Base-by-base conservation (phyloP, 2,113 vertebrate genomes). In the Chaetodon trifascialis region DNA sequence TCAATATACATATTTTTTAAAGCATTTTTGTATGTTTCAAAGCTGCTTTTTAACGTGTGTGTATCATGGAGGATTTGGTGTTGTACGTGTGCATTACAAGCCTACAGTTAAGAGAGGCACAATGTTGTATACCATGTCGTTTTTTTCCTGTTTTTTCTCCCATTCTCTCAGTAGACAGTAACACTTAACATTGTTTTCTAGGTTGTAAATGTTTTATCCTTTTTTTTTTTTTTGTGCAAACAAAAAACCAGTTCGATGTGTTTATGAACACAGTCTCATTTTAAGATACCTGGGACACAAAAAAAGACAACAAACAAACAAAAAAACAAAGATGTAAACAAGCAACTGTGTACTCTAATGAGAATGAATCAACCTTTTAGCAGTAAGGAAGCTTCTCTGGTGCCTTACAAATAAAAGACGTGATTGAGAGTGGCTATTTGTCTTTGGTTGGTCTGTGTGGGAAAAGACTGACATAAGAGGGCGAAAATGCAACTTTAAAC, bases 331-430 rank as follows among this genome's bases (percentile, higher is more conserved):
- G 30, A 79, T 89, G 92, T 90, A 94, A 93, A 90, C 89, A 90
- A 93, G 82, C 87, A 90, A 86, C 87, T 86, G 85, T 92, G 89
- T 93, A 94, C 80, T 94, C 90, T 86, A 86, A 91, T 90, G 88
- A 92, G 91, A 93, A 95, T 89, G 91, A 94, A 94, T 92, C 91
- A 84, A 90, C 91, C 89, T 93, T 95, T 95, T 94, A 94, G 94
- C 94, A 93, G 95, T 95, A 96, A 96, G 95, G 95, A 95, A 95
- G 94, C 93, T 93, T 95, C 94, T 95, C 94, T 94, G 94, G 95
- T 96, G 95, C 95, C 95, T 96, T 96, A 95, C 95, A 94, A 95
- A 96, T 95, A 95, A 95, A 95, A 92, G 94, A 94, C 56, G 92
- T 94, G 93, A 93, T 94, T 92, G 94, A 94, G 87, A 90, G 86